Evolutionary conservation across 2,113 vertebrate species (phyloP).

Genomic region (Theristicus caerulescens): DNA sequence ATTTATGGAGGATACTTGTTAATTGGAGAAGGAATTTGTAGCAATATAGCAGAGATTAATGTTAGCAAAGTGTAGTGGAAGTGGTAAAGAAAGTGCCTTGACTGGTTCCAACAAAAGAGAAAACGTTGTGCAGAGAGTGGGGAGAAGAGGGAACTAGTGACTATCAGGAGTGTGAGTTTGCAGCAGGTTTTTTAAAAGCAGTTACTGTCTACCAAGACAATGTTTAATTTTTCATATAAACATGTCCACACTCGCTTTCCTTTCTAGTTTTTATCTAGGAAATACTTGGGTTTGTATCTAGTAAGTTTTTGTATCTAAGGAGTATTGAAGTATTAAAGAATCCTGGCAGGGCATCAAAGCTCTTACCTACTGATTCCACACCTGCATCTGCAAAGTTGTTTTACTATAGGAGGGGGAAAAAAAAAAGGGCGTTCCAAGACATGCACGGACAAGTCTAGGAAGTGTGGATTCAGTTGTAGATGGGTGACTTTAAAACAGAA

Average conservation of each 20-base stretch:
- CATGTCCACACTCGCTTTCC: neutral
- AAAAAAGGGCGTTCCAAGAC: neutral
- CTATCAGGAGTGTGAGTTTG: neutral
- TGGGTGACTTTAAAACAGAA: neutral
- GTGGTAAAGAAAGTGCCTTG: constrained; percentile 67
- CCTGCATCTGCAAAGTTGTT: neutral
- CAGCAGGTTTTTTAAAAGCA: constrained; percentile 29
- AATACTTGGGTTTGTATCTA: neutral
- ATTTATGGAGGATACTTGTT: neutral
- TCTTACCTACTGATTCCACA: neutral
- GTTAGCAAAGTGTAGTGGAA: neutral
- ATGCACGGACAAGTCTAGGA: neutral
- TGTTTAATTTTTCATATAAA: constrained; percentile 2
- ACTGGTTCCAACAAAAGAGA: constrained; percentile 25
- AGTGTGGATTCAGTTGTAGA: neutral
- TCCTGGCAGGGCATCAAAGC: neutral
- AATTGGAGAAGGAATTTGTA: neutral
- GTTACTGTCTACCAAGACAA: neutral
- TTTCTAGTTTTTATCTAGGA: neutral
- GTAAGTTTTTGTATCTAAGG: neutral
- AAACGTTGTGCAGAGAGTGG: neutral
- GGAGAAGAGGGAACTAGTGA: neutral
- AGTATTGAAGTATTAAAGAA: neutral
- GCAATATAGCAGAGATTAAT: neutral
- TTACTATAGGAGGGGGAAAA: neutral